These are phyloP conservation scores for Pycnomerus fuliginosus DNA, from an alignment of 2,888 invertebrate species.

Conservation along the genomic window DNA sequence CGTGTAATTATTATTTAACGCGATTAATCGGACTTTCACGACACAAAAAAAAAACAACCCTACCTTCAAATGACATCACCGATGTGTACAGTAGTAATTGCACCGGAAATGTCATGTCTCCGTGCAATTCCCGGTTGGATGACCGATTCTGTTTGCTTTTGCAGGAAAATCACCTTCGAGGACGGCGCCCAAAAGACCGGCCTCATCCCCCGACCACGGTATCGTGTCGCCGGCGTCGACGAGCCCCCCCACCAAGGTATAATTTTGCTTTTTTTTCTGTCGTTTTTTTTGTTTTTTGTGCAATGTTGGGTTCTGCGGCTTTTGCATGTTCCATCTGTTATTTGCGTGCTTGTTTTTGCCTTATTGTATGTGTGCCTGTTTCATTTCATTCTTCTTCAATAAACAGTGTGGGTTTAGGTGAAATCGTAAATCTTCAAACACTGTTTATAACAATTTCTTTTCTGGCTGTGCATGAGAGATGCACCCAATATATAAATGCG, in stretches of 20 bases:
- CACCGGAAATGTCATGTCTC: too few species aligned
- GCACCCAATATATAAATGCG: too few species aligned
- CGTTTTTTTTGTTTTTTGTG: conserved; percentile 43
- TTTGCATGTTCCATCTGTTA: conserved; percentile 16
- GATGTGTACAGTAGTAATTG: too few species aligned
- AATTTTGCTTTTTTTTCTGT: too few species aligned
- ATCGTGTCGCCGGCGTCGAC: conserved; percentile 53
- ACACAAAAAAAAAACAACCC: too few species aligned
- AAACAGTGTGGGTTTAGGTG: conserved; percentile 37
- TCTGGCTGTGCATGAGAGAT: too few species aligned
- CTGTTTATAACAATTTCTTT: too few species aligned
- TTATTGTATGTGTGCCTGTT: conserved; percentile 2
- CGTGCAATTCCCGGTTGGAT: too few species aligned
- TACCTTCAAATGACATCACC: too few species aligned
- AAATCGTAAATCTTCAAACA: conserved; percentile 2
- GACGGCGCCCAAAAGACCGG: conserved; percentile 54
- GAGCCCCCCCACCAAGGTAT: conserved; percentile 56
- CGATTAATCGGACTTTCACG: too few species aligned
- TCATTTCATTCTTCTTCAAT: conserved; percentile 20
- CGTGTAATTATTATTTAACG: too few species aligned
- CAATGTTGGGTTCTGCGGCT: conserved; percentile 48
- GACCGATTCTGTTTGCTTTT: conserved; percentile 31
- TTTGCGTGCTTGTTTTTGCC: conserved; percentile 8
- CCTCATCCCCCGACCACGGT: conserved; percentile 50
- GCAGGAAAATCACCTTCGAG: conserved; percentile 56